phyloP scores from a whole-genome alignment of 2,888 invertebrate genomes.

The Pyrocoelia pectoralis region DNA sequence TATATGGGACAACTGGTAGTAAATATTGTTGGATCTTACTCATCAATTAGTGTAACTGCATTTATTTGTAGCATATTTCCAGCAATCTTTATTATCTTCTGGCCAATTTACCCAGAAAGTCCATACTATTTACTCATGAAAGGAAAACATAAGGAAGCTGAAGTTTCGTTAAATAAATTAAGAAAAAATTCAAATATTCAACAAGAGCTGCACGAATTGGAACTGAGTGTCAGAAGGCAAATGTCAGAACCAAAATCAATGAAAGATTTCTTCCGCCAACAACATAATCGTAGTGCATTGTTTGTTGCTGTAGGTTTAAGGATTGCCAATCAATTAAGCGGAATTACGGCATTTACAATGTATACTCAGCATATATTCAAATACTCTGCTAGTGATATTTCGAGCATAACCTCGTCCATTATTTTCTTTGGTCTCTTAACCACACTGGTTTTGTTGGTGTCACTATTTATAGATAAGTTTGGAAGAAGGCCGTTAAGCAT shows the following conservation, averaged over 20 bases:
- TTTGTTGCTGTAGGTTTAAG: slow-evolving; percentile 47
- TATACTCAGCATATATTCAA: slow-evolving; percentile 50
- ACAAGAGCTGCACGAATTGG: slow-evolving; percentile 43
- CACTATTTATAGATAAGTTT: slow-evolving; percentile 38
- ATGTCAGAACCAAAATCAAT: slow-evolving; percentile 50
- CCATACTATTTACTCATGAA: slow-evolving; percentile 50
- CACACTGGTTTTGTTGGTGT: slow-evolving; percentile 14
- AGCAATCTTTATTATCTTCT: no score
- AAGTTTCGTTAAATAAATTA: slow-evolving; percentile 43
- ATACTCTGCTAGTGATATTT: slow-evolving; percentile 44
- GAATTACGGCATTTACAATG: slow-evolving; percentile 44
- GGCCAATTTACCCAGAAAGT: no score
- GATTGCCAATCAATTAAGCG: slow-evolving; percentile 48
- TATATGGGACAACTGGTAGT: slow-evolving; percentile 47
- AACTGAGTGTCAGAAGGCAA: slow-evolving; percentile 48
- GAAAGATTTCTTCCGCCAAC: slow-evolving; percentile 46
- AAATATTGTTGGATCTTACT: slow-evolving; percentile 66
- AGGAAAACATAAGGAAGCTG: slow-evolving; percentile 44
- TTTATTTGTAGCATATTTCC: no score
- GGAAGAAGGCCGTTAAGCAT: slow-evolving; percentile 46
- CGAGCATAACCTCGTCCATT: slow-evolving; percentile 38
- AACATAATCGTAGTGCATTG: slow-evolving; percentile 47
- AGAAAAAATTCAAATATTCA: slow-evolving; percentile 40
- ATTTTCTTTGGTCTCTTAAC: slow-evolving; percentile 43
- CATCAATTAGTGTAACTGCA: slow-evolving; percentile 62